Base-by-base conservation (phyloP, 92 coral and sea anemone genomes). In the Zoanthus solanderi region DNA sequence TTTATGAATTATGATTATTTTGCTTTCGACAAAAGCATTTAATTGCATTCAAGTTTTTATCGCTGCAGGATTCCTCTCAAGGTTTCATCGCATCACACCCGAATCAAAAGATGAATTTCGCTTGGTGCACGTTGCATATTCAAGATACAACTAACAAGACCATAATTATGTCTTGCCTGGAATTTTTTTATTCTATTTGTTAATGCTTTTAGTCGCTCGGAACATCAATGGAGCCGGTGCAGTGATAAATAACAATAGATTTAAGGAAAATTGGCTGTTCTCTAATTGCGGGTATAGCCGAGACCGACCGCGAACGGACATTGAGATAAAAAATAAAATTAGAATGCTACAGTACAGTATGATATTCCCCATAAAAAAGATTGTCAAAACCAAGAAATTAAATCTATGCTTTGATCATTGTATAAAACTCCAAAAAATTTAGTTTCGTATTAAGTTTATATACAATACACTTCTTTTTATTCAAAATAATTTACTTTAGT, bases 161-260 rank as follows among this genome's bases (percentile, higher is more conserved):
- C 12, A 66, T 81, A 67, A 81, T 81, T 81, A 61, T 79, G 45
- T 10, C 30, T 42, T 42, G 54, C 31, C 56, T 18, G 61, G 71
- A 16, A 32, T 60, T 77, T 77, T 34, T 79, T 79, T 17, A 37
- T 79, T 79, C 61, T 44, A 57, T 61, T 79, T 79, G 23, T 58
- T 81, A 81, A 44, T 81, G 85, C 61, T 81, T 81, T 81, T 65
- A 81, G 73, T 66, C 76, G 54, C 46, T 81, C 85, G 18, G 73
- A 47, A 81, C 85, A 81, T 81, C 85, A 81, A 81, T 81, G 74
- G 50, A 65, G 74, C 85, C 85, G 85, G 85, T 81, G 65, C 75
- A 28, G 44, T 65, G 85, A 17, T 65, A 65, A 54, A 79, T n/a
- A 71, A 81, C 75, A 81, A 81, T 81, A 14, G 85, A 28, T 23